Base-by-base conservation (phyloP, 2,888 invertebrate genomes). In the Seira ritae region DNA sequence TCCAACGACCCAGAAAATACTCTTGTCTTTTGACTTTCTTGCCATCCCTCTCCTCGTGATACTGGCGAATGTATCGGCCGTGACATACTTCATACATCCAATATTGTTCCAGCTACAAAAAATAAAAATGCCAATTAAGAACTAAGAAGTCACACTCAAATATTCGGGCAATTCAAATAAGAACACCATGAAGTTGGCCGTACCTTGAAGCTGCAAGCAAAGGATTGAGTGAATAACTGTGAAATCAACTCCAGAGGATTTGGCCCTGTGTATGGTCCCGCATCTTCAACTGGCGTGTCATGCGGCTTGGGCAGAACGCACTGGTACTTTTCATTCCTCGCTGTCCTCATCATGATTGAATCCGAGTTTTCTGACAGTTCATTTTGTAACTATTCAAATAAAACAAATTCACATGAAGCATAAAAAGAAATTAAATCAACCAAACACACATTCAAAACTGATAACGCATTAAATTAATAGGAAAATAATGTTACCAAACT, bases 11-110 rank as follows among this genome's bases (percentile, higher is more conserved):
- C 0, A 98, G 92, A 89, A 93, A 95, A 90, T 95, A 98, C 90
- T 97, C 96, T 90, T 97, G 97, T 0, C 94, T 91, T 90, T 95
- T 95, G 0, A 95, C 93, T 90, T 94, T 94, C 91, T 96, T 95
- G n/a, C 94, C 95, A 90, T 97, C 98, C 88, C 97, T 93, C 89
- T 97, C 97, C 90, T 99, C 98, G 91, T 99, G 98, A 90, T 96
- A 99, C 90, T 99, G 99, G 24, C 96, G 93, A 1, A 99, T 94
- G 90, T 95, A 95, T 88, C 94, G 93, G 0, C 98, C 98, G 91
- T 98, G 98, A 89, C 98, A 98, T 37, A 98, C 93, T 91, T 98
- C 98, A 90, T 98, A 98, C 0, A 97, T 97, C 98, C 98, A 98
- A 90, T 97, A 98, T 1, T 95, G 94, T 90, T 97, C 97, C 71